Evolutionary conservation across 2,888 invertebrate genomes (phyloP), one percentile per base, ranked within the genome.

Genomic region (Orgyia antiqua): DNA sequence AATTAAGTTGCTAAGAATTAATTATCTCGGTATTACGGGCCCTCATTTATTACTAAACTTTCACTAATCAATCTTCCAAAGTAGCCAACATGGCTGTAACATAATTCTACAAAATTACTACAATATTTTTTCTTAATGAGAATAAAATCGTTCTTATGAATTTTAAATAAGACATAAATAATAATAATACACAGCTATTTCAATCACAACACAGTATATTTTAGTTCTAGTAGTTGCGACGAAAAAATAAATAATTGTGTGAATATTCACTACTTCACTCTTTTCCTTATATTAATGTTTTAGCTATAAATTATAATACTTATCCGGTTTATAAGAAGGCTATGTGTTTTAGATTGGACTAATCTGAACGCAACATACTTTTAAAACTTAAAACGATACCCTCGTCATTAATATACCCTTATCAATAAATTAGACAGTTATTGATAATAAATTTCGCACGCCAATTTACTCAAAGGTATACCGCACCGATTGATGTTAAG

Each of bases 1-100:
- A 79, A 83, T 83, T 82, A 82, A 77, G 68, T 79, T 74, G 72
- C 73, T 79, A 78, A 76, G 79, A 82, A 82, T 82, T 80, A 79
- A 82, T 82, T 82, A 80, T 78, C 73, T 79, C 64, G 67, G 73
- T 68, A 78, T 79, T 76, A 76, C 71, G 71, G 71, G 63, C 73
- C 69, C 70, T 70, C 73, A 78, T 80, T 82, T 82, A 82, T 80
- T 80, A 75, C 74, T 70, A 75, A 82, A 80, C 75, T 83, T 82
- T 73, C 67, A 76, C 77, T 76, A 75, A 79, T 82, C 79, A 80
- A 79, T 83, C 79, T 79, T 74, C 55, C 56, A 53, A 63, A 68
- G 66, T 64, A 60, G 58, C 58, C 50, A 53, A 57, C 45, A 49
- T 57, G 34, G 50, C 46, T 51, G 30, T 45, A 42, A 41, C 33